Base-by-base conservation (phyloP, 1,140 invertebrate species). In the Neotoxoptera formosana region DNA sequence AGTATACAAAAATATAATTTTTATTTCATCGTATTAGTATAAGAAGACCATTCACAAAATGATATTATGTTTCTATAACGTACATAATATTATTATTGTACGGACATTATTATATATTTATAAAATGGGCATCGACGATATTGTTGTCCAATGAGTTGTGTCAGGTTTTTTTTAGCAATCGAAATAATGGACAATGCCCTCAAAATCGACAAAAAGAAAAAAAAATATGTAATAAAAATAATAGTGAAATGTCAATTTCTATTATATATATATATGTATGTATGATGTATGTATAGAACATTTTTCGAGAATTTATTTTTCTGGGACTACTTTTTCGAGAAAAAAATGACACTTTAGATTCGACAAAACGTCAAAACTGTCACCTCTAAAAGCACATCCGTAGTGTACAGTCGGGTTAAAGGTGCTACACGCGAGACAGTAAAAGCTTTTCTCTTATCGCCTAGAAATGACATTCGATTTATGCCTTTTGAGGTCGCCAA, bases 371-470 rank as follows among this genome's bases (percentile, higher is more conserved):
- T 90, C 89, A 67, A 60, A 90, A 41, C 53, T 90, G 89, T 90
- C 89, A 45, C 89, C 36, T 90, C 67, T 90, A 90, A 89, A 90
- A 90, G 89, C 36, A 67, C 89, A 45, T 67, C 41, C 25, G 48
- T 60, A 41, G 41, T 41, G 41, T 41, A 45, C 9, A 41, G 53
- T 21, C 21, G 25, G 25, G 53, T 90, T 36, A 23, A 60, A 36
- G 25, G n/a, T 21, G 21, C 51, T 36, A 53, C 20, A 53, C 8
- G 11, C 87, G 48, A 45, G 34, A 47, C 36, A 36, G 89, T 90
- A 90, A 90, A 90, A 90, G 53, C 89, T 90, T 67, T 90, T 67
- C 36, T 60, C 89, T 90, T 90, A 90, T 90, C 53, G 47, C 23
- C 36, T 56, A 20, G 25, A 45, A 90, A 67, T 45, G 25, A 1